phyloP scores from a whole-genome alignment of 2,888 invertebrate species.

The Morinoia aosen region DNA sequence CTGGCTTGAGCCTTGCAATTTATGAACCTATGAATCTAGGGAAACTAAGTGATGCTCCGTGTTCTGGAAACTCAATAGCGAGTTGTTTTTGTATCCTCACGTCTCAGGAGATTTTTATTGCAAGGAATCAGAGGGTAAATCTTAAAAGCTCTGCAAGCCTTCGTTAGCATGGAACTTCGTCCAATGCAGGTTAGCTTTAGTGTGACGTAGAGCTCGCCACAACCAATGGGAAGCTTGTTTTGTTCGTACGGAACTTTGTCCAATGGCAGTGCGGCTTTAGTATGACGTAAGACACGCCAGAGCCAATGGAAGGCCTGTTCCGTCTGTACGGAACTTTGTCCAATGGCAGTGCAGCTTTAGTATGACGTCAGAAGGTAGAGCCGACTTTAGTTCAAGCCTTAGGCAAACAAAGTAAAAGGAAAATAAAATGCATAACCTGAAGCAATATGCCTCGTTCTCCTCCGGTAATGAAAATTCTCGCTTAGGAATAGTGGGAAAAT shows the following conservation, averaged over 20 bases:
- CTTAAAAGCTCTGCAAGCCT: not conserved
- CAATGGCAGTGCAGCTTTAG: constrained; percentile 47
- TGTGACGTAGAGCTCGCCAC: constrained; percentile 50
- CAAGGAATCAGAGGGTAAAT: not conserved
- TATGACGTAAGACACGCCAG: constrained; percentile 51
- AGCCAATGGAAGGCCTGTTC: constrained; percentile 23
- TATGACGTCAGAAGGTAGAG: constrained; percentile 50
- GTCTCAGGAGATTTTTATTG: not conserved
- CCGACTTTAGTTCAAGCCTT: constrained; percentile 41
- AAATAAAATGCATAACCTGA: constrained; percentile 23
- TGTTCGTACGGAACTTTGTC: constrained; percentile 23
- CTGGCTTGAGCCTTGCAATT: not conserved
- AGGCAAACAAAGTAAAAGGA: constrained; percentile 26
- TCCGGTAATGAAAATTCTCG: constrained; percentile 16
- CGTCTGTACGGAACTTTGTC: constrained; percentile 44
- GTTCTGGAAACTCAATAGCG: not conserved
- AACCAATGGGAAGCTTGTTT: constrained; percentile 19
- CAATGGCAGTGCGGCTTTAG: constrained; percentile 47
- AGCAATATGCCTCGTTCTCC: constrained; percentile 16
- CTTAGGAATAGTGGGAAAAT: not conserved
- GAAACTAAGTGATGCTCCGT: not conserved
- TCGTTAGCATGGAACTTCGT: constrained; percentile 1
- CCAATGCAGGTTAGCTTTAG: constrained; percentile 43
- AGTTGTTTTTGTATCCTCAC: not conserved
- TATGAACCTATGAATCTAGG: not conserved